Base-by-base conservation (phyloP, 2,888 invertebrate species). In the Hylaea fasciaria region DNA sequence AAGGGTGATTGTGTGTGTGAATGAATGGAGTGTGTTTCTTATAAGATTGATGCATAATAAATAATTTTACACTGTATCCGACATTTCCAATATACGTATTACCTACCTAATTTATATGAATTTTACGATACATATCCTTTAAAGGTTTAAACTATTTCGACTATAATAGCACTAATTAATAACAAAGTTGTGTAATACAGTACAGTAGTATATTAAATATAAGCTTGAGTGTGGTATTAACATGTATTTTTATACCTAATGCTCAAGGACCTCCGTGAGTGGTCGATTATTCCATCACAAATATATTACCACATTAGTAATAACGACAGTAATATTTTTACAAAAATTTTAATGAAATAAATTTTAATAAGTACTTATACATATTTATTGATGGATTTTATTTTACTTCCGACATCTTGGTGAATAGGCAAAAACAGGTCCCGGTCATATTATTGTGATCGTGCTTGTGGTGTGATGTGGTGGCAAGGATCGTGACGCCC, bases 231-330 rank as follows among this genome's bases (percentile, higher is more conserved):
- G 62, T 57, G 55, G 63, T 63, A 35, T 52, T 49, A 61, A 37
- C 32, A 53, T 64, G 58, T 68, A 66, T 71, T n/a, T n/a, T n/a
- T n/a, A n/a, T n/a, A n/a, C n/a, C n/a, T n/a, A 86, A 89, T 89
- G 88, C 87, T 89, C 89, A 87, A 79, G 70, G 71, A 73, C 72
- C 74, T 76, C 75, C 76, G 71, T 71, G 69, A 79, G 84, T 87
- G 83, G 83, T 84, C 65, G 67, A 76, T 75, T 79, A 80, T 79
- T 84, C 85, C 89, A 91, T 91, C 91, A 90, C 90, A 90, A 70
- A 87, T 86, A 76, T 83, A 81, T 86, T 87, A 89, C 90, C 88
- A 86, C 86, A 74, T 81, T 58, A 80, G 85, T 83, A 84, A 85
- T 76, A 75, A 81, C 82, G 81, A 85, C 81, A 83, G 81, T 84